Percentiles rank a stretch among this genome's conserved stretches.
These are phyloP conservation scores for Tetramorium alpestre DNA, from an alignment of 1,140 invertebrate species.

Conservation along the genomic window DNA sequence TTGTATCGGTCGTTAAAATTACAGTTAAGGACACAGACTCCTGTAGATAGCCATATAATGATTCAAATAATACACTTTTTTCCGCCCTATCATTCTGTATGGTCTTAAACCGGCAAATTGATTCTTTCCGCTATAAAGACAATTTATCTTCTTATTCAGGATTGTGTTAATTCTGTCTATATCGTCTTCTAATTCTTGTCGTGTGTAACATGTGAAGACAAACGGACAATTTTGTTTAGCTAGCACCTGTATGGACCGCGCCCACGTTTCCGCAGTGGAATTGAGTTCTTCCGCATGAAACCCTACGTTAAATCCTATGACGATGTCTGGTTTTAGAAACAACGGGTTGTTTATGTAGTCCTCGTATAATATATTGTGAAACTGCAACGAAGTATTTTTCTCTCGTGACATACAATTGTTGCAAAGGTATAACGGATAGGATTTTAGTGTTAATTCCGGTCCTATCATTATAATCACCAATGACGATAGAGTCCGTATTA, in stretches of 20 bases:
- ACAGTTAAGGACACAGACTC: no score
- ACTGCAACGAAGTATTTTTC: constrained; percentile 38
- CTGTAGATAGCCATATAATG: no score
- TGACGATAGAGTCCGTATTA: constrained; percentile 42
- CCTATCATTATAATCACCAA: constrained; percentile 76
- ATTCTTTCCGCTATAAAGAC: constrained; percentile 73
- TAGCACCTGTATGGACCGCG: constrained; percentile 67
- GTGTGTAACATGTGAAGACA: constrained; percentile 77
- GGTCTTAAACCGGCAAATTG: constrained; percentile 78
- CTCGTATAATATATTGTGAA: constrained; percentile 68
- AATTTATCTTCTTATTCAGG: constrained; percentile 64
- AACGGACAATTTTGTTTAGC: constrained; percentile 76
- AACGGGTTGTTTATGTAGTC: constrained; percentile 66
- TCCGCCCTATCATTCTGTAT: no score
- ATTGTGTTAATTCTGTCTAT: constrained; percentile 74
- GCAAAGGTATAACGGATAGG: no score
- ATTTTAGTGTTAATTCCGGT: constrained; percentile 69
- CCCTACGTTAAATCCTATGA: constrained; percentile 78
- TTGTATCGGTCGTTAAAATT: no score
- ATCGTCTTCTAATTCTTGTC: constrained; percentile 74
- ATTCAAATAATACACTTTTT: no score
- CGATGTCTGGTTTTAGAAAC: constrained; percentile 75
- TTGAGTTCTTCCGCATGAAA: no score
- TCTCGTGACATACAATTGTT: no score
- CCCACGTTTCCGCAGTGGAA: constrained; percentile 73